phyloP scores from a whole-genome alignment of 1,140 invertebrate genomes.

The Tachypleus tridentatus region DNA sequence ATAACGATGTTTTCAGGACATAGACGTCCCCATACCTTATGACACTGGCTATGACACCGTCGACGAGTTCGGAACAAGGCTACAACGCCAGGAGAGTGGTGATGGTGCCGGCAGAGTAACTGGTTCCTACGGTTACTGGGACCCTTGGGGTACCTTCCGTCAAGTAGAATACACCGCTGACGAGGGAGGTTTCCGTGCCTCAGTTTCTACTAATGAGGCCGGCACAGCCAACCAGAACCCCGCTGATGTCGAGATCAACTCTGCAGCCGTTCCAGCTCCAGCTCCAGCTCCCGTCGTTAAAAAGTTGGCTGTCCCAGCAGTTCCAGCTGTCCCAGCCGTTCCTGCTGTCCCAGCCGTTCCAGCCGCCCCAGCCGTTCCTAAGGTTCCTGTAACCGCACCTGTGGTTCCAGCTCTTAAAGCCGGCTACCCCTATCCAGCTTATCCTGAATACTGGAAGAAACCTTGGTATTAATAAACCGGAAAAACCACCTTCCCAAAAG shows the following conservation, averaged over 20 bases:
- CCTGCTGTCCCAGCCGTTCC: too few species aligned
- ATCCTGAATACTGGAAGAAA: too few species aligned
- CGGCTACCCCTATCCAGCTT: too few species aligned
- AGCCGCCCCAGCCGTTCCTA: too few species aligned
- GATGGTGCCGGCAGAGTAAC: conserved; percentile 18
- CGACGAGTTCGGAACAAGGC: conserved; percentile 21
- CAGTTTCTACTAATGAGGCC: conserved; percentile 23
- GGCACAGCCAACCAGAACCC: conserved; percentile 19
- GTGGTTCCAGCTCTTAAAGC: too few species aligned
- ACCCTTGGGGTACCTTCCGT: conserved; percentile 16
- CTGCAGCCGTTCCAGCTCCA: neutral
- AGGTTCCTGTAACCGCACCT: too few species aligned
- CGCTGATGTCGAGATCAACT: conserved; percentile 19
- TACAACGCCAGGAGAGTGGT: conserved; percentile 18
- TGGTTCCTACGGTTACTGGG: conserved; percentile 22
- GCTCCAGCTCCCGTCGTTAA: too few species aligned
- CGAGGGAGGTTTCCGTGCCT: conserved; percentile 21
- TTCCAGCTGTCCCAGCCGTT: too few species aligned
- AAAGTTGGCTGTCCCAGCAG: too few species aligned
- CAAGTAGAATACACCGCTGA: conserved; percentile 23
- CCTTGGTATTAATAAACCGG: too few species aligned
- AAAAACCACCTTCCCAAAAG: too few species aligned
- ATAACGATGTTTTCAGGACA: too few species aligned
- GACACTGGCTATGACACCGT: conserved; percentile 21
- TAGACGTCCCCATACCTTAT: conserved; percentile 9